Conservation (phyloP, 2,888 invertebrate species). For the Scrobipalpa costella region DNA sequence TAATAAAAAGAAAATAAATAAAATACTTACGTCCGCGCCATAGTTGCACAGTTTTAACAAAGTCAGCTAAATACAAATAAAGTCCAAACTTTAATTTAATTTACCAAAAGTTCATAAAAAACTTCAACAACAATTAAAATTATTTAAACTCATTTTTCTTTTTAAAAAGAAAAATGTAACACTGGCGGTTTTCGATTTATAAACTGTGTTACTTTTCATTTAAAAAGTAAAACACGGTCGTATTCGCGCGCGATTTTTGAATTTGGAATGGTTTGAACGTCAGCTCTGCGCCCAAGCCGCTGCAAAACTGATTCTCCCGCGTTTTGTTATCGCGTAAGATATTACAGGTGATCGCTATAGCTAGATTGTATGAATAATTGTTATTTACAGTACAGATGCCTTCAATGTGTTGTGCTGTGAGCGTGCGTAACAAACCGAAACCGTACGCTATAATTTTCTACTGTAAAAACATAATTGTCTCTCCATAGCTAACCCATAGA, state of each 20-base stretch:
- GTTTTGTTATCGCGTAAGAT: neutral
- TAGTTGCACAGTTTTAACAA: neutral
- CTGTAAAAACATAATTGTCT: too few relatives aligned
- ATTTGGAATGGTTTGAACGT: constrained; percentile 1
- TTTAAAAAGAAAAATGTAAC: neutral
- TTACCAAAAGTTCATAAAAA: constrained; percentile 1
- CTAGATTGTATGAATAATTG: constrained; percentile 1
- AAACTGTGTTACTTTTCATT: neutral
- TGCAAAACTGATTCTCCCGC: neutral
- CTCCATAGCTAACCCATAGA: too few relatives aligned
- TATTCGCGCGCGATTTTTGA: neutral
- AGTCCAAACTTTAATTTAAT: constrained; percentile 1
- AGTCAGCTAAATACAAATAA: neutral
- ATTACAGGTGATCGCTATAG: constrained; percentile 6
- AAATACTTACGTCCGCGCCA: neutral
- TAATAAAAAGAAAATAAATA: neutral
- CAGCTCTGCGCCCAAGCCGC: neutral
- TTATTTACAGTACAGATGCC: neutral
- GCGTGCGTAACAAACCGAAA: neutral
- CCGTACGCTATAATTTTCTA: too few relatives aligned
- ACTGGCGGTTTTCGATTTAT: neutral
- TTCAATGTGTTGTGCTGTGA: neutral
- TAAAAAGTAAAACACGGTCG: neutral
- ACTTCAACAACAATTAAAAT: neutral
- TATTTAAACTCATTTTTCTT: constrained; percentile 3